Evolutionary conservation across 2,113 vertebrate genomes (phyloP), one percentile per base, ranked within the genome.

Genomic region (Sinocyclocheilus maitianheensis): DNA sequence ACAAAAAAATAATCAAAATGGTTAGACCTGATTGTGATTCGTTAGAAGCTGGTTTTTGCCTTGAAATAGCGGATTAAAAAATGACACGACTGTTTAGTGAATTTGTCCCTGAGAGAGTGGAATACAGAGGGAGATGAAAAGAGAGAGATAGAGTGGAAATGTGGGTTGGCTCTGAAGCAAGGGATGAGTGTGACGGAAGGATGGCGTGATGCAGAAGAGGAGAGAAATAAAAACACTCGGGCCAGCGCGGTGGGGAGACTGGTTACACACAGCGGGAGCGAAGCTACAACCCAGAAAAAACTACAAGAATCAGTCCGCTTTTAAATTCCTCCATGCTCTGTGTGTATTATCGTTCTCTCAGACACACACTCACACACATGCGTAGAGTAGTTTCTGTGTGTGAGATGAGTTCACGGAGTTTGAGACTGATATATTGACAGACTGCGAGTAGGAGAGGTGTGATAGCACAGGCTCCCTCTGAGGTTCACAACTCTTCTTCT

Each of bases 381-480:
- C 77, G 14, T 51, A 77, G 55, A 79, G 53, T 77, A 74, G 24
- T 22, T 77, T 72, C 24, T 71, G 40, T 11, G 58, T 76, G 85
- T 77, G 55, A 58, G 62, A 63, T 22, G 60, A 78, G 77, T 86
- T 88, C 60, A 79, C 76, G 13, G 53, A 76, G 53, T 84, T 88
- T 90, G 84, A 48, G 53, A 75, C 82, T 86, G 87, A 90, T 83
- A 83, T 83, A 82, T 79, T 84, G 85, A 90, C 89, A 90, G 89
- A 84, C 87, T 77, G 89, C 80, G 85, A 82, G 87, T 88, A 90
- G 87, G 86, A 87, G 86, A 85, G 71, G 88, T 87, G 86, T 85
- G 79, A 89, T 65, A 82, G 85, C 76, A 40, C 83, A 81, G 62
- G 81, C 78, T 89, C 83, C 85, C 84, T 87, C 78, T 72, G 83